These are phyloP conservation scores for Psophia crepitans DNA, from an alignment of 2,113 vertebrate genomes.

Conservation along the genomic window DNA sequence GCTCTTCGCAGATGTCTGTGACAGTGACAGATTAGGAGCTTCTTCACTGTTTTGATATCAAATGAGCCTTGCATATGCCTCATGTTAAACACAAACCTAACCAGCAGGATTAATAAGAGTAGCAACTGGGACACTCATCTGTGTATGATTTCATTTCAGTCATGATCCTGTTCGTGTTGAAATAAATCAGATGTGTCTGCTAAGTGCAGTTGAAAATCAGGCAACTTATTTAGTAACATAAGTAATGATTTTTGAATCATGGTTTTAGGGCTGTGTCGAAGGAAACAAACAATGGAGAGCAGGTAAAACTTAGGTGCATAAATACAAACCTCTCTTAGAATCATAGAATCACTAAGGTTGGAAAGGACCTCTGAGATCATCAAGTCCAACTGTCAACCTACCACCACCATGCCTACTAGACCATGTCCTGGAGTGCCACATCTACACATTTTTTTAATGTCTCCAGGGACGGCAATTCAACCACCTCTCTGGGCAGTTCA, in stretches of 20 bases:
- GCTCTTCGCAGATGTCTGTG: neutral
- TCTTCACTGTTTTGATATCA: conserved; percentile 35
- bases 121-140: neutral
- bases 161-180: neutral
- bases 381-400: too few species aligned
- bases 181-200: neutral
- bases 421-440: too few species aligned
- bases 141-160: conserved; percentile 13
- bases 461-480: too few species aligned
- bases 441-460: too few species aligned
- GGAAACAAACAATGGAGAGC: neutral
- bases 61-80: conserved; percentile 56
- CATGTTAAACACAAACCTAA: conserved; percentile 32
- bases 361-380: too few species aligned
- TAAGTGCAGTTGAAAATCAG: neutral
- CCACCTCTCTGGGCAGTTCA: too few species aligned
- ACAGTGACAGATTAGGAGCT: conserved; percentile 44
- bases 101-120: conserved; percentile 29
- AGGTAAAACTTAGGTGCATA: neutral
- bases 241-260: neutral
- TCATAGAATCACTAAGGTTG: too few species aligned
- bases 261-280: neutral
- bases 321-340: neutral
- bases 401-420: too few species aligned
- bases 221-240: neutral